These are phyloP conservation scores for Mactromeris polynyma DNA, from an alignment of 2,888 invertebrate species.

Conservation along the genomic window DNA sequence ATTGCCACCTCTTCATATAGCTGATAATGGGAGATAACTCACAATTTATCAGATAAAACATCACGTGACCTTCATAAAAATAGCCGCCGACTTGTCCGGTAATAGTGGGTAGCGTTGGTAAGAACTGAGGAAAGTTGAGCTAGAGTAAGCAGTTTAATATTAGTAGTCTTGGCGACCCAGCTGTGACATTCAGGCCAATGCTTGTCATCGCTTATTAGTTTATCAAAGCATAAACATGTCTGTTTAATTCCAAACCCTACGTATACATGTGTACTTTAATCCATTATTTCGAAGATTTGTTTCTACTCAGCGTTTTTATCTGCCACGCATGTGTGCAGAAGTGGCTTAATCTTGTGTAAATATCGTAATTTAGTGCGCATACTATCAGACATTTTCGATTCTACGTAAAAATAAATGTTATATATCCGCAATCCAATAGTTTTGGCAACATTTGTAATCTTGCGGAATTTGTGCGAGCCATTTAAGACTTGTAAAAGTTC, in stretches of 20 bases:
- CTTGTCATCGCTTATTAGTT: too few species aligned
- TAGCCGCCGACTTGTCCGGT: neutral
- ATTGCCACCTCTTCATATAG: constrained; percentile 19
- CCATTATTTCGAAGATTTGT: too few species aligned
- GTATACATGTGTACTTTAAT: too few species aligned
- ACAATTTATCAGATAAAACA: constrained; percentile 36
- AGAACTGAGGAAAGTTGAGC: too few species aligned
- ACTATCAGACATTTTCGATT: neutral
- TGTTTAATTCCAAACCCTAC: too few species aligned
- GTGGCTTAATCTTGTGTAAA: neutral
- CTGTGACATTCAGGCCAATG: too few species aligned
- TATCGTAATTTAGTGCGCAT: neutral
- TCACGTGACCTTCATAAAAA: constrained; percentile 49
- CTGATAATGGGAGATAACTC: constrained; percentile 52
- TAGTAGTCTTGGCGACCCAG: too few species aligned
- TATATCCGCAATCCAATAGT: neutral
- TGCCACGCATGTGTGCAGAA: neutral
- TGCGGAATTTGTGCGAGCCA: neutral
- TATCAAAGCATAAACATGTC: too few species aligned
- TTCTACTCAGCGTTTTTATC: too few species aligned
- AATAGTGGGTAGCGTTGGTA: too few species aligned
- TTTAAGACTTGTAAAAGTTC: neutral
- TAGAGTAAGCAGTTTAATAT: too few species aligned
- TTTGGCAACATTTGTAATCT: neutral
- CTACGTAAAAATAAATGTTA: neutral